phyloP scores from a whole-genome alignment of 35 echinoderm and acorn worm genomes.

The Lytechinus variegatus region DNA sequence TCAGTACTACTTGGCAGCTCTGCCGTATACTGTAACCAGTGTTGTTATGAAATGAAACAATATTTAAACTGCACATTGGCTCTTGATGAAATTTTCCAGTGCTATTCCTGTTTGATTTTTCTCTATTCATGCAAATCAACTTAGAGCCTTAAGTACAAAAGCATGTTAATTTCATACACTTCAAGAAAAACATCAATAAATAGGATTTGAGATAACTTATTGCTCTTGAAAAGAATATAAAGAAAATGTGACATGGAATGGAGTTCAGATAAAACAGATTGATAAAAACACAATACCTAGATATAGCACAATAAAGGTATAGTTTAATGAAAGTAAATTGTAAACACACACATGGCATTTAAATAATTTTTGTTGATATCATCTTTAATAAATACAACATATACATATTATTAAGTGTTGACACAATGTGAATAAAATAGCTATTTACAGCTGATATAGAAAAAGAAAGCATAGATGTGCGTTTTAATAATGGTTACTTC shows the following conservation, averaged over 20 bases:
- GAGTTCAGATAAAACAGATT: not conserved
- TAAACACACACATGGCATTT: not conserved
- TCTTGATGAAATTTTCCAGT: too few species aligned
- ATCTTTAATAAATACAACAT: not conserved
- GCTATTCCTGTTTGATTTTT: too few species aligned
- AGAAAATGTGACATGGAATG: not conserved
- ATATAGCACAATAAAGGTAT: not conserved
- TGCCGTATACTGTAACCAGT: too few species aligned
- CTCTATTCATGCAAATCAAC: too few species aligned
- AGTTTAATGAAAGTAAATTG: not conserved
- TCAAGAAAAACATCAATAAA: too few species aligned
- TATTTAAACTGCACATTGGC: too few species aligned
- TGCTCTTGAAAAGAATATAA: not conserved
- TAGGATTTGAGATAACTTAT: not conserved
- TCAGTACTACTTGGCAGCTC: too few species aligned
- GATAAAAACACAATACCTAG: not conserved
- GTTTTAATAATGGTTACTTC: not conserved
- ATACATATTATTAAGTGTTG: not conserved
- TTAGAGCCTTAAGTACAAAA: too few species aligned
- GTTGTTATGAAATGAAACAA: too few species aligned
- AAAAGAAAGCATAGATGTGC: not conserved
- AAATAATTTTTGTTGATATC: not conserved
- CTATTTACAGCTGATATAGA: not conserved
- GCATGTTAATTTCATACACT: too few species aligned
- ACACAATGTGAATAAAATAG: not conserved